Base-by-base conservation (phyloP, 2,797 vertebrate species). In the Meda fulgida region DNA sequence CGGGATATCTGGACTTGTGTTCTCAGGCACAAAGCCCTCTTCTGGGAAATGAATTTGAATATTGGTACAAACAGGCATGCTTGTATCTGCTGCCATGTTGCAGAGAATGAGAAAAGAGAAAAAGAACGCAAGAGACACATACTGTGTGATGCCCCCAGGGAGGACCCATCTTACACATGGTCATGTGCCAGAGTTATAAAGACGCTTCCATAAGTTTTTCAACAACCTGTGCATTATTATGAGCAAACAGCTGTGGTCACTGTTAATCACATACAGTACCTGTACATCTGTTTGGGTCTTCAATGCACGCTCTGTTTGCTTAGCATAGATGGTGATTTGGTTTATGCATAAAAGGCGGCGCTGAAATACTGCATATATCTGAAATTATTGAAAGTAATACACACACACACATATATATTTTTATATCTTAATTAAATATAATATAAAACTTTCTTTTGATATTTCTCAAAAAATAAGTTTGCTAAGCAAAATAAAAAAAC, bases 181-280 rank as follows among this genome's bases (percentile, higher is more conserved):
- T 78, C 89, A 89, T 89, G 88, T 89, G 87, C 84, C 58, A 40
- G 18, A 73, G 71, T 75, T 82, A 87, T 84, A 87, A 65, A 75
- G 13, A 55, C 31, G 65, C 84, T 90, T 89, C 90, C 87, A 88
- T 86, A 90, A 86, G 36, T 92, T 93, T 91, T 87, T 89, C 90
- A 80, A 81, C 89, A 91, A 89, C 88, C 88, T 91, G 90, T 78
- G 46, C 60, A 87, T 91, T 93, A 93, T 93, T 92, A 93, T 92
- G n/a, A 90, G 92, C 89, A 88, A 92, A 92, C 94, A 95, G 92
- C 92, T 94, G 94, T 88, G 90, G 90, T 92, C 93, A 88, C 81
- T 88, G 72, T 92, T 93, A 93, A 94, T 94, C 93, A 93, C 89
- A 91, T 91, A 29, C 26, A 63, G 13, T 14, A 93, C 91, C 91